Evolutionary conservation across 2,888 invertebrate genomes (phyloP).

Genomic region (Sceliomorpha sp.): DNA sequence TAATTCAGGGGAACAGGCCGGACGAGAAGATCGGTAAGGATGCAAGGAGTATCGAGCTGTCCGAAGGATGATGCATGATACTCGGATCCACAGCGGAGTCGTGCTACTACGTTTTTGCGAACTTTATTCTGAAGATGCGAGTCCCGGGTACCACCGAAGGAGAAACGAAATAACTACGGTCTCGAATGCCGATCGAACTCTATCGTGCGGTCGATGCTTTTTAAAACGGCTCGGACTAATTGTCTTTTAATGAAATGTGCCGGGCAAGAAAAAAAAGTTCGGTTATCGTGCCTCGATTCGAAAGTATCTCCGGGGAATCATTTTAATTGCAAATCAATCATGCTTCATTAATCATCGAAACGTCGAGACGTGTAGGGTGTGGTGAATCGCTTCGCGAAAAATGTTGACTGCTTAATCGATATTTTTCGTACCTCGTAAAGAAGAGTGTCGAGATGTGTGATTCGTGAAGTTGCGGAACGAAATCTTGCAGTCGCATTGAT

Average conservation of each 20-base stretch:
- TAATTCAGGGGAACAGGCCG: conserved; percentile 42
- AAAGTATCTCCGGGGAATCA: too few species aligned
- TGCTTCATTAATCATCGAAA: too few species aligned
- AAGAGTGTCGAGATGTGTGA: conserved; percentile 15
- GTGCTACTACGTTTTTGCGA: conserved; percentile 63
- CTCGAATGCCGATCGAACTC: conserved; percentile 12
- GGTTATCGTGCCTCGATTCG: not conserved
- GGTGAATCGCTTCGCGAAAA: too few species aligned
- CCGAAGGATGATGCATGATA: conserved; percentile 74
- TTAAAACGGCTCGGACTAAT: conserved; percentile 12
- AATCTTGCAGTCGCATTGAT: conserved; percentile 27
- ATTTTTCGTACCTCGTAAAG: conserved; percentile 4
- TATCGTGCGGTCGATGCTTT: not conserved
- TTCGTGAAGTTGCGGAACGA: conserved; percentile 2
- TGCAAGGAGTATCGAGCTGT: conserved; percentile 62
- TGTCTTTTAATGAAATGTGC: conserved; percentile 16
- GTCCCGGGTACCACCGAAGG: conserved; percentile 19
- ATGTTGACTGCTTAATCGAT: too few species aligned
- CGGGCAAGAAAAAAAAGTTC: not conserved
- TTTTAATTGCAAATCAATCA: too few species aligned
- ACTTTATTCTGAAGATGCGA: conserved; percentile 35
- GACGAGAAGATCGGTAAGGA: conserved; percentile 41
- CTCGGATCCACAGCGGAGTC: conserved; percentile 59
- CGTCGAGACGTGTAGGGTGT: too few species aligned
- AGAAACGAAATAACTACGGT: conserved; percentile 26